phyloP scores from a whole-genome alignment of 2,888 invertebrate species.

The Luperina testacea region DNA sequence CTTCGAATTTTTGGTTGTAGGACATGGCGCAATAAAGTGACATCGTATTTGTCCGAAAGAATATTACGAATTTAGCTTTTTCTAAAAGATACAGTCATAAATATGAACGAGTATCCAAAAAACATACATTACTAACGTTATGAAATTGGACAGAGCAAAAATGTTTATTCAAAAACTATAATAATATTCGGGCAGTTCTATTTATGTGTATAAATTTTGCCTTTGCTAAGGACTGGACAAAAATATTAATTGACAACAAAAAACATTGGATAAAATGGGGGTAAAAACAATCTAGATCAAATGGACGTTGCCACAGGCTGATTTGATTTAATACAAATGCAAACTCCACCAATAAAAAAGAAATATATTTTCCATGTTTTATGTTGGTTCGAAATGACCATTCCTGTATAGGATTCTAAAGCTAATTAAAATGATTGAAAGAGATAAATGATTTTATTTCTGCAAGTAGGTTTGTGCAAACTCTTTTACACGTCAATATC shows the following conservation, averaged over 20 bases:
- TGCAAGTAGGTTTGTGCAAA: too few species aligned
- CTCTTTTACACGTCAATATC: too few species aligned
- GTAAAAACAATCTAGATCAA: not conserved
- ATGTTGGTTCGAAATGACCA: not conserved
- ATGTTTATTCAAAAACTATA: conserved; percentile 36
- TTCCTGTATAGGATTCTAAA: not conserved
- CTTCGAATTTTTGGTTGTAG: too few species aligned
- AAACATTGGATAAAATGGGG: not conserved
- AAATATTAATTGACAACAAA: not conserved
- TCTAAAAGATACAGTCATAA: conserved; percentile 17
- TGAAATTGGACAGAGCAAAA: conserved; percentile 23
- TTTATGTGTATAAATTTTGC: not conserved
- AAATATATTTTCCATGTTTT: too few species aligned
- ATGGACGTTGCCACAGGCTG: not conserved
- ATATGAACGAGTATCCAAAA: conserved; percentile 28
- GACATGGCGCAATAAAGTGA: too few species aligned
- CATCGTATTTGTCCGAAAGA: conserved; percentile 6
- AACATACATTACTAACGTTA: conserved; percentile 18
- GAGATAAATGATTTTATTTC: too few species aligned
- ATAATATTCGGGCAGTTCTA: conserved; percentile 10
- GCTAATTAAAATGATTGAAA: not conserved
- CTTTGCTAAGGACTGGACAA: not conserved
- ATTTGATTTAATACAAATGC: not conserved
- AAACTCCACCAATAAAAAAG: not conserved
- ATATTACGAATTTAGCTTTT: conserved; percentile 1